Evolutionary conservation across 2,888 invertebrate species (phyloP), one percentile per base, ranked within the genome.

Genomic region (Acrocera orbiculus): DNA sequence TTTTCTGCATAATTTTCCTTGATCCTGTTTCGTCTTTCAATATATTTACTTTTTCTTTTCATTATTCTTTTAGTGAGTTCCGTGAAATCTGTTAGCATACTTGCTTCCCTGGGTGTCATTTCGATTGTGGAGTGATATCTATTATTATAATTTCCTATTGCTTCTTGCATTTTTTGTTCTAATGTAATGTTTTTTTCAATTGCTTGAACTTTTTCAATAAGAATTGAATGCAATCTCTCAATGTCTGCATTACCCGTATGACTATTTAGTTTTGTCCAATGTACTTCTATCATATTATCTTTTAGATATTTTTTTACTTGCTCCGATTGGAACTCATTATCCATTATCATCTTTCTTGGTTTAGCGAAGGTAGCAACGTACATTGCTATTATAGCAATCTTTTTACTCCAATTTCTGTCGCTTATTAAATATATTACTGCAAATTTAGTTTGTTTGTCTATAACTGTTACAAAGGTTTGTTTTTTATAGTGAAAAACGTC

Each of bases 221-320:
- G 29, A 23, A 40, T 40, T 14, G 40, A 41, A 27, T 43, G 41
- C 16, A 41, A 19, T 27, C 40, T 37, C 34, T 42, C 38, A n/a
- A 39, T 23, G 14, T 42, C 38, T 1, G 32, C 16, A 29, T 42
- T 42, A 4, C 32, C 38, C 8, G 35, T 40, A 16, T 39, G 38
- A 22, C 32, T 41, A 23, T 39, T 38, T n/a, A 32, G 30, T 22
- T 26, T 35, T 14, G 34, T 39, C 26, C 22, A 35, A 29, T 39
- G 37, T 20, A 37, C 32, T 27, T 41, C 39, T 5, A 41, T 20
- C 15, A 34, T 27, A 16, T 26, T 28, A 29, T 31, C 26, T n/a
- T 32, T 35, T 3, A 41, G 22, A 34, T 33, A 39, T 5, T 28
- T n/a, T 33, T 32, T 33, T 3, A 37, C 16, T 15, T 31, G 37